Evolutionary conservation across 1,140 invertebrate genomes (phyloP).

Genomic region (Pseudomyrmex concolor): DNA sequence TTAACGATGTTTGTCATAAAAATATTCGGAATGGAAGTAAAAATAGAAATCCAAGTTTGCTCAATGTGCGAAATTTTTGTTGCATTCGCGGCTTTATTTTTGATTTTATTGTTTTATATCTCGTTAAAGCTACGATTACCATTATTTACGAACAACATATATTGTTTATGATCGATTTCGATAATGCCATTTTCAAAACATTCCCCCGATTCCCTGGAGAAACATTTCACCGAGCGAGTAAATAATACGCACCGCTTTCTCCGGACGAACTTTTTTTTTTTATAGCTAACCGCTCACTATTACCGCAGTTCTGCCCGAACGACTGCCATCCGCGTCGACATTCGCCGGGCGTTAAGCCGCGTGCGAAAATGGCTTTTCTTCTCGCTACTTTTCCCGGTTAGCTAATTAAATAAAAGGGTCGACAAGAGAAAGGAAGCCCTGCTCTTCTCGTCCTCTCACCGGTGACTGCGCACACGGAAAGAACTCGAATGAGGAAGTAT

Average conservation of each 20-base stretch:
- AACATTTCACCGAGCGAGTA: conserved; percentile 16
- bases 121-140: background rate
- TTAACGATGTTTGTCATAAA: background rate
- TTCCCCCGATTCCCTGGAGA: background rate
- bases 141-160: background rate
- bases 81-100: conserved; percentile 10
- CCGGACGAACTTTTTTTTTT: conserved; percentile 18
- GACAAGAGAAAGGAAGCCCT: conserved; percentile 46
- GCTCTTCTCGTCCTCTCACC: background rate
- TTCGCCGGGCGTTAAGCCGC: conserved; percentile 46
- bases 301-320: conserved; percentile 39
- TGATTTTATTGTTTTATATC: background rate
- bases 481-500: conserved; percentile 29
- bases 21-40: background rate
- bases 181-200: conserved; percentile 15
- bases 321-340: background rate
- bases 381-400: conserved; percentile 29
- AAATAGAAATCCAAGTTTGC: conserved; percentile 2
- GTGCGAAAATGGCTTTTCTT: conserved; percentile 67
- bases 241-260: conserved; percentile 37
- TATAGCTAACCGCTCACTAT: conserved; percentile 35
- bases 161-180: background rate
- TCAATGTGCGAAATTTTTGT: background rate
- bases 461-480: conserved; percentile 40
- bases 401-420: conserved; percentile 72